Evolutionary conservation across 2,113 vertebrate genomes (phyloP).

Genomic region (Apaloderma vittatum): DNA sequence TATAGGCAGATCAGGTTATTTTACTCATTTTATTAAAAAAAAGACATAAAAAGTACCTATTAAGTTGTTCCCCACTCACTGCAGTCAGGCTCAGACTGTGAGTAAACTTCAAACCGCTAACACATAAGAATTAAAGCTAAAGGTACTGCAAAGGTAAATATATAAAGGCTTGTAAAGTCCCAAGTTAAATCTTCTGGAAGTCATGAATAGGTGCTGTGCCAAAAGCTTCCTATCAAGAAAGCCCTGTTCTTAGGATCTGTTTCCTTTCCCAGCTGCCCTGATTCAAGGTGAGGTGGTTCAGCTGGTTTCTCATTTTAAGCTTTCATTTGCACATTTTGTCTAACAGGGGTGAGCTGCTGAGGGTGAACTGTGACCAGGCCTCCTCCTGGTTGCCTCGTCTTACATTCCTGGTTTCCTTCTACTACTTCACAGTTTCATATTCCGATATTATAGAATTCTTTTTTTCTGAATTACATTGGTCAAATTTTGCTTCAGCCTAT

Average conservation of each 20-base stretch:
- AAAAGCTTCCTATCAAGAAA: not conserved
- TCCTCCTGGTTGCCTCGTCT: not conserved
- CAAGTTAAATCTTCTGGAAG: not conserved
- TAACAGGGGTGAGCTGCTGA: not conserved
- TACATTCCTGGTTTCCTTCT: not conserved
- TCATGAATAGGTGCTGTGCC: not conserved
- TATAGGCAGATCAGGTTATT: not conserved
- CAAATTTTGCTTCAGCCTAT: not conserved
- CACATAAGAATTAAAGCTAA: not conserved
- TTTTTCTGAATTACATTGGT: not conserved
- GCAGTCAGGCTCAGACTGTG: not conserved
- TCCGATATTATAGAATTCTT: not conserved
- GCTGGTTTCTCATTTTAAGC: not conserved
- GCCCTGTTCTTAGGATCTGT: not conserved
- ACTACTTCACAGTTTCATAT: not conserved
- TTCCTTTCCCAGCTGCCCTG: not conserved
- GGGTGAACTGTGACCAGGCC: not conserved
- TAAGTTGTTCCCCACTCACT: not conserved
- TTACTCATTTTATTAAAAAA: not conserved
- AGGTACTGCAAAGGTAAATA: not conserved
- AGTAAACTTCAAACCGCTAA: not conserved
- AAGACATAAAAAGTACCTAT: not conserved
- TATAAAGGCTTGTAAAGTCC: not conserved
- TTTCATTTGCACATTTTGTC: not conserved
- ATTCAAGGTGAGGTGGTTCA: not conserved